Conservation (phyloP, 2,113 vertebrate genomes). For the Tychaedon coryphoeus region DNA sequence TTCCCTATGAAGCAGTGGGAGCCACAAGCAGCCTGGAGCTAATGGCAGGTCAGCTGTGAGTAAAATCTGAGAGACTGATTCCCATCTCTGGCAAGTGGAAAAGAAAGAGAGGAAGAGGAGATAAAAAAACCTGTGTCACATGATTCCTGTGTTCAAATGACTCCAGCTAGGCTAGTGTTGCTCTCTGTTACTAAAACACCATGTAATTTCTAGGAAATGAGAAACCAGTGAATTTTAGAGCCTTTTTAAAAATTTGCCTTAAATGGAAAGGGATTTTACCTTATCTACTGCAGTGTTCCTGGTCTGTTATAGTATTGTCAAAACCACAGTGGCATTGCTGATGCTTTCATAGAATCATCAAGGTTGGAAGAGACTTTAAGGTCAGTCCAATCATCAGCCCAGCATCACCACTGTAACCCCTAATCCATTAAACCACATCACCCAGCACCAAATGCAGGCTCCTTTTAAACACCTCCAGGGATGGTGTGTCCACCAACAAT, state of each 20-base stretch:
- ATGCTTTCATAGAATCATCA: background rate
- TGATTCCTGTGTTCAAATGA: background rate
- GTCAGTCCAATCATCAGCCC: background rate
- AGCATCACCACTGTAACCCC: background rate
- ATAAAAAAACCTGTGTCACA: background rate
- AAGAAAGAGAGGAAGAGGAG: background rate
- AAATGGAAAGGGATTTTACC: background rate
- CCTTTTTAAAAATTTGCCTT: fast-evolving
- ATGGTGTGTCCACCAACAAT: background rate
- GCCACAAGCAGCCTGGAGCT: background rate
- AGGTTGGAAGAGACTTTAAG: background rate
- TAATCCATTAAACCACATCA: background rate
- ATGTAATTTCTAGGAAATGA: background rate
- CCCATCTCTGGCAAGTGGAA: background rate
- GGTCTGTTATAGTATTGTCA: background rate
- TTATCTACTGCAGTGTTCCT: background rate
- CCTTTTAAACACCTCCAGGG: background rate
- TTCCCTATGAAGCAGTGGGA: background rate
- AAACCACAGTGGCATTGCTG: background rate
- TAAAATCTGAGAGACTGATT: background rate
- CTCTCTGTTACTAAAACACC: background rate
- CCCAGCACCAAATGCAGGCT: background rate
- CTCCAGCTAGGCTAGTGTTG: background rate
- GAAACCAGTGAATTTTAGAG: background rate
- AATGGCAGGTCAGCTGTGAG: background rate